Evolutionary conservation across 2,113 vertebrate species (phyloP).

Genomic region (Hyperopisus bebe): DNA sequence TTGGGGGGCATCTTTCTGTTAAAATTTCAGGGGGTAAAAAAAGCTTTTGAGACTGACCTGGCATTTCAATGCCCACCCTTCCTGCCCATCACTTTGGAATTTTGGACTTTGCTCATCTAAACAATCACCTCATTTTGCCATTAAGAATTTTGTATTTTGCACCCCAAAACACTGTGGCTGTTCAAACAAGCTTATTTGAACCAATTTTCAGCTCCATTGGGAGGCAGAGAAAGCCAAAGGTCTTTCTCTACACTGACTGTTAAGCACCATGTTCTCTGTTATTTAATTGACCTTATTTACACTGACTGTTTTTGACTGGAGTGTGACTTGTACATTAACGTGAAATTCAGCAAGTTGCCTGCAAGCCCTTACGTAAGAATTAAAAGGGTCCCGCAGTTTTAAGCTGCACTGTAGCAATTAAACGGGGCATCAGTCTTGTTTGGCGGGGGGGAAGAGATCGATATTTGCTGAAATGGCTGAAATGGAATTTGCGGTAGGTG

Average conservation of each 20-base stretch:
- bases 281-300: not conserved
- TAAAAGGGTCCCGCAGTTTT: not conserved
- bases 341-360: not conserved
- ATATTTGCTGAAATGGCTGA: constrained; percentile 9
- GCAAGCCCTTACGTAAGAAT: not conserved
- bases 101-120: not conserved
- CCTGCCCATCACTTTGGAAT: not conserved
- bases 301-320: not conserved
- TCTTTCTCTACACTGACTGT: not conserved
- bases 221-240: not conserved
- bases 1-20: not conserved
- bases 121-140: not conserved
- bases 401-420: not conserved
- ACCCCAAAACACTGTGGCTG: not conserved
- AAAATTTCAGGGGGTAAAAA: not conserved
- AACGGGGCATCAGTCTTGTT: not conserved
- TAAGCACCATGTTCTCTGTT: not conserved
- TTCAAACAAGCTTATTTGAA: constrained; percentile 4
- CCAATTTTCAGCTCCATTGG: constrained; percentile 3
- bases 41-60: not conserved
- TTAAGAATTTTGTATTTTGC: not conserved
- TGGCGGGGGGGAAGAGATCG: not conserved
- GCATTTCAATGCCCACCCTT: not conserved
- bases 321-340: not conserved
- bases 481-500: constrained; percentile 1